Base-by-base conservation (phyloP, 2,797 vertebrate genomes). In the Rhodeus uyekii region DNA sequence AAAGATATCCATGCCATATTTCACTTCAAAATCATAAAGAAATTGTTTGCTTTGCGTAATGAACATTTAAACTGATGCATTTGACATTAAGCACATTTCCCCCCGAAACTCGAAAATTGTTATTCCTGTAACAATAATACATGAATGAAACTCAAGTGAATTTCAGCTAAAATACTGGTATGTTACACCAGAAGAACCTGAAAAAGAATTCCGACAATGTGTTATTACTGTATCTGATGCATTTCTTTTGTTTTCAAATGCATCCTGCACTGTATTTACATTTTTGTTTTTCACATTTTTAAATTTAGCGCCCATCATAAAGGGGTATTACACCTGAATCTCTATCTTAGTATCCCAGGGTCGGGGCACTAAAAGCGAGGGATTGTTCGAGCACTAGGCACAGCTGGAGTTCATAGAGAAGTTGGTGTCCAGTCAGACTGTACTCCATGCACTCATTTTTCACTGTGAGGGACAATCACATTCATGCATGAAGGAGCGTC, bases 391-490 rank as follows among this genome's bases (percentile, higher is more conserved):
- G 55, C 46, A 69, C 63, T 65, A 76, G 67, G 36, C 68, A n/a
- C 67, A 81, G 60, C 48, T 50, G 29, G 39, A 77, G 78, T 67
- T 80, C 71, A 38, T 85, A 85, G 82, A 88, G 87, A 87, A 88
- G 85, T 90, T 86, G 90, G 84, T 87, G 86, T 92, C 89, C 90
- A 86, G 91, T 92, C 87, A 92, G 90, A 90, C 88, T 88, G 88
- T 87, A 87, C 71, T 27, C 89, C 90, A 89, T 84, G 88, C 88
- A 88, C 87, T 90, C 88, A 78, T 90, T 88, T 89, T 88, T 89
- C 91, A 91, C 92, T 93, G 93, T 94, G 92, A 94, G 92, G 90
- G 93, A 95, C 94, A 95, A 95, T 95, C 95, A 93, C 88, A 92
- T 93, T 93, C 91, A 93, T 90, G 90, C 90, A 93, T 90, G 90